Conservation (phyloP, 2,888 invertebrate genomes). For the Andrena flavipes region DNA sequence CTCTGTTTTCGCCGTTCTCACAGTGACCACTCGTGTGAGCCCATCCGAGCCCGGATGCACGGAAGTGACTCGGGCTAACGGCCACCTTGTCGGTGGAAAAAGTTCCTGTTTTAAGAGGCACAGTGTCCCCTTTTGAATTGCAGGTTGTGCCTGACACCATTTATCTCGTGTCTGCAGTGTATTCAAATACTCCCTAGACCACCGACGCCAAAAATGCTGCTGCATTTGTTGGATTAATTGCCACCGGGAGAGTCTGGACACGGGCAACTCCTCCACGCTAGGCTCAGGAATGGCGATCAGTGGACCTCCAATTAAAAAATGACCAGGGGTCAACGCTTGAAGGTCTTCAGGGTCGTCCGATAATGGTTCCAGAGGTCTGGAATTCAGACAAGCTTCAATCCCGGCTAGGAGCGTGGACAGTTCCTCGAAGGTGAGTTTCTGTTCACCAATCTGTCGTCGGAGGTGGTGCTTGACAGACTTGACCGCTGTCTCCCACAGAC, state of each 20-base stretch:
- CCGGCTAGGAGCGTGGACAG: background rate
- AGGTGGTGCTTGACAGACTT: slow-evolving; percentile 15
- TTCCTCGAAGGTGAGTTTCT: background rate
- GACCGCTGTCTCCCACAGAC: slow-evolving; percentile 12
- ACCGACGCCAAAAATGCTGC: slow-evolving; percentile 1
- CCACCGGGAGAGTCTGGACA: slow-evolving; percentile 4
- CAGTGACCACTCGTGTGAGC: background rate
- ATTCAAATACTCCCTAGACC: background rate
- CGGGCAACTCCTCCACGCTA: background rate
- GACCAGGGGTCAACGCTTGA: background rate
- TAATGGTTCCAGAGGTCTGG: background rate
- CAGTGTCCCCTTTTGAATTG: background rate
- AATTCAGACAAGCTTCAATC: slow-evolving; percentile 2
- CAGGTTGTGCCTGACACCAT: background rate
- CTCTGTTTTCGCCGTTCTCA: background rate
- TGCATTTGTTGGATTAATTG: background rate
- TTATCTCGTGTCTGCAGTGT: background rate
- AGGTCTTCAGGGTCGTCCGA: background rate
- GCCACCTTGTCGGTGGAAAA: background rate
- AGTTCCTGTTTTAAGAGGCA: background rate
- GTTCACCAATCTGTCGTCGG: background rate
- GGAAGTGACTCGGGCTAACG: background rate
- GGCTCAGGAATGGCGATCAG: slow-evolving; percentile 9
- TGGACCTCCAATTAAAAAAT: slow-evolving; percentile 1
- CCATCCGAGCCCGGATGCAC: slow-evolving; percentile 6